A percentile compares a stretch with the other conserved stretches of the same genome.
Conservation (phyloP, 1,140 invertebrate species). For the Pygmarrhopalites habei region DNA sequence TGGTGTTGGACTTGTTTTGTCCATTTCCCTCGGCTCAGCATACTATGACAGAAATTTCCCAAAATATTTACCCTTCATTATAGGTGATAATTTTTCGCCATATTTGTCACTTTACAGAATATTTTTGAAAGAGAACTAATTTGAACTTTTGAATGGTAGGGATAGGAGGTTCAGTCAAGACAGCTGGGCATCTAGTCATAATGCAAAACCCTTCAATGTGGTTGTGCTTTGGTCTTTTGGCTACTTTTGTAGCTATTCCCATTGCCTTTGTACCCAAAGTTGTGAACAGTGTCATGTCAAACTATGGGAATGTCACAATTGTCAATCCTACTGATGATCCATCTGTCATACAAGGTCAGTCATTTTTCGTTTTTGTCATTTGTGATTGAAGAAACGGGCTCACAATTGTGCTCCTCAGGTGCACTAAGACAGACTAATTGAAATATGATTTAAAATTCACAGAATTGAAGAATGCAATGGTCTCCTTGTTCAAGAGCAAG, state of each 20-base stretch:
- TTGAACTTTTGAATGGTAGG: neutral
- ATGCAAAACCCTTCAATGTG: neutral
- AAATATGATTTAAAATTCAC: no score
- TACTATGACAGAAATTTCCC: slow-evolving; percentile 4
- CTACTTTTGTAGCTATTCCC: neutral
- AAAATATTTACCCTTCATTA: neutral
- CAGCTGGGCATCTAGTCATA: neutral
- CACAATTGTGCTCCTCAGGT: no score
- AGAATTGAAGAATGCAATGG: neutral
- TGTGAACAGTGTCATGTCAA: neutral
- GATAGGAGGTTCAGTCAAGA: neutral
- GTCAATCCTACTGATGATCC: slow-evolving; percentile 5
- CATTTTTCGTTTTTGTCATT: no score
- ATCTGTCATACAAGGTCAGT: neutral
- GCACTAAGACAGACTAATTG: no score
- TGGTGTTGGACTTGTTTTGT: neutral
- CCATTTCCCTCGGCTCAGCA: neutral
- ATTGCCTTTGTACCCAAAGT: neutral
- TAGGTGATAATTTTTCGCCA: neutral
- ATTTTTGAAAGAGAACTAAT: neutral
- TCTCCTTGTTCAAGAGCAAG: neutral
- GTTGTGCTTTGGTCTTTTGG: neutral
- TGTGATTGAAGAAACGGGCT: no score
- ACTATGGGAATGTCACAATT: neutral
- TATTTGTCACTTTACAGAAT: neutral